Evolutionary conservation across 2,113 vertebrate species (phyloP).

Genomic region (Arizona elegans): DNA sequence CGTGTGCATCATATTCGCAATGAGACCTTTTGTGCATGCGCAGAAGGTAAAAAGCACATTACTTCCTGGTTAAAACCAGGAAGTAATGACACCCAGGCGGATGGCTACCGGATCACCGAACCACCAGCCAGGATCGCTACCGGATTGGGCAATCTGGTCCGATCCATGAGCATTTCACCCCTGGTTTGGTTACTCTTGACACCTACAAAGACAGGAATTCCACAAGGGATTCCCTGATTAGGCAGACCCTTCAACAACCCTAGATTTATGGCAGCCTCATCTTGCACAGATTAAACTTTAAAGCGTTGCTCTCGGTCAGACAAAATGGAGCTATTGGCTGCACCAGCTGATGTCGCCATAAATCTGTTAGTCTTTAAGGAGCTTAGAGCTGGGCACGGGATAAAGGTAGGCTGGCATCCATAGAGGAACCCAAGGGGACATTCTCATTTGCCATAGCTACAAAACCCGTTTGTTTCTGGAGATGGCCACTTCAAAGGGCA

Average conservation of each 20-base stretch:
- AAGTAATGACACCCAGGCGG: too few species aligned
- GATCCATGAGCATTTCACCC: too few species aligned
- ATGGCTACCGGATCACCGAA: too few species aligned
- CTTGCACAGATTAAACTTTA: background rate
- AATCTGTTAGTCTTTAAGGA: background rate
- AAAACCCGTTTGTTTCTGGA: background rate
- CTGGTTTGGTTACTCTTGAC: background rate
- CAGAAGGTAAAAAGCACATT: too few species aligned
- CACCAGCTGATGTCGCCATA: background rate
- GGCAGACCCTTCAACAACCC: background rate
- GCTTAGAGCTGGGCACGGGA: background rate
- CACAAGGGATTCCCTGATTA: background rate
- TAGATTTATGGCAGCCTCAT: background rate
- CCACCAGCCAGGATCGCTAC: too few species aligned
- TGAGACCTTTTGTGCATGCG: too few species aligned
- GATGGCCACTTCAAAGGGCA: background rate
- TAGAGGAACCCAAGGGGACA: background rate
- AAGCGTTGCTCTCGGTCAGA: background rate
- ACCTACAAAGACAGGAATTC: background rate
- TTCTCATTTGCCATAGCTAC: too few species aligned
- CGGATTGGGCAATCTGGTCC: too few species aligned
- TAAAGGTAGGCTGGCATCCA: background rate
- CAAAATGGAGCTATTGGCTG: too few species aligned
- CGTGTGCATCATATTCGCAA: accelerated
- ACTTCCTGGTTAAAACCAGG: too few species aligned